A percentile compares a stretch with the other conserved stretches of the same genome.
Evolutionary conservation across 2,888 invertebrate species (phyloP).

Genomic region (Lochmaea capreae): DNA sequence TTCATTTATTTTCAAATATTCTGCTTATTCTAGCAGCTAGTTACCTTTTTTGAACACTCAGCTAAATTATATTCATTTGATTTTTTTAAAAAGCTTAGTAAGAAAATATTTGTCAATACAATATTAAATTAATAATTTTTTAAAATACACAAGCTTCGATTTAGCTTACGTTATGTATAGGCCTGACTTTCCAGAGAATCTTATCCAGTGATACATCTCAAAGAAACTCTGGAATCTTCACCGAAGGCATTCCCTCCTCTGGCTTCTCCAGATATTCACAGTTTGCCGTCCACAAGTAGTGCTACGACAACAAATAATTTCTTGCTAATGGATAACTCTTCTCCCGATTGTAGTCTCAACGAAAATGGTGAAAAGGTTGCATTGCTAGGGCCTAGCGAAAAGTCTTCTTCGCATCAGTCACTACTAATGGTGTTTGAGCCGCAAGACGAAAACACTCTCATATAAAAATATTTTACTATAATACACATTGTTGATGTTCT

Average conservation of each 20-base stretch:
- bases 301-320: conserved; percentile 67
- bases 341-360: conserved; percentile 55
- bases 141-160: not conserved
- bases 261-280: conserved; percentile 73
- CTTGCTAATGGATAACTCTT: conserved; percentile 67
- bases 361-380: conserved; percentile 71
- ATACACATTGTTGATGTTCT: not conserved
- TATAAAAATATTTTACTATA: conserved; percentile 63
- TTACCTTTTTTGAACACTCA: too few relatives aligned
- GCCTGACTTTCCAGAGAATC: conserved; percentile 73
- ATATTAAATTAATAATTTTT: too few relatives aligned
- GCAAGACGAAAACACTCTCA: conserved; percentile 88
- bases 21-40: too few relatives aligned
- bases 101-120: too few relatives aligned
- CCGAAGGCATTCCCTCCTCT: conserved; percentile 69
- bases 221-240: conserved; percentile 61
- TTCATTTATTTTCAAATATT: too few relatives aligned
- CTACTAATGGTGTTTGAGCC: conserved; percentile 81
- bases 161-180: conserved; percentile 20
- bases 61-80: too few relatives aligned
- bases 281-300: conserved; percentile 68
- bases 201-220: conserved; percentile 64
- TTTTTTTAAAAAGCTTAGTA: too few relatives aligned
- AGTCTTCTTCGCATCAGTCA: conserved; percentile 82
- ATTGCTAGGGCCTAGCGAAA: conserved; percentile 67